A percentile compares a stretch with the other conserved stretches of the same genome.
phyloP scores from a whole-genome alignment of 2,888 invertebrate species.

The Eristalis arbustorum region DNA sequence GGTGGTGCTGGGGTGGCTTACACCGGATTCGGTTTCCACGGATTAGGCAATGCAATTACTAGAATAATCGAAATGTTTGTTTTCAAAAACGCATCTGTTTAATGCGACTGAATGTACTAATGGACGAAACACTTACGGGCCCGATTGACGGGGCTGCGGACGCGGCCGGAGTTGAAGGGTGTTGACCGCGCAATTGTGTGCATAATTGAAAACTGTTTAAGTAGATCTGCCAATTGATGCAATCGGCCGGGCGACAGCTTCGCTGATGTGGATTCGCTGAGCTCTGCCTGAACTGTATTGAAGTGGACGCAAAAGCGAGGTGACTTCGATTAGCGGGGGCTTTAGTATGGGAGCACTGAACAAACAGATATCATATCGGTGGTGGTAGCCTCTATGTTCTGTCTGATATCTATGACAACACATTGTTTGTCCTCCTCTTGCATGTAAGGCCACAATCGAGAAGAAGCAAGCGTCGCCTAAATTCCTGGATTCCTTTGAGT shows the following conservation, averaged over 20 bases:
- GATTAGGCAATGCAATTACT: constrained; percentile 59
- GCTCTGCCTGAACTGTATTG: neutral
- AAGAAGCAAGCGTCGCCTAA: too few relatives aligned
- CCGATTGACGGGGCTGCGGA: neutral
- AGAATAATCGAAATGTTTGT: constrained; percentile 45
- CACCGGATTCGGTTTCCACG: neutral
- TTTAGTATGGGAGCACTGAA: too few relatives aligned
- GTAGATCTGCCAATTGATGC: neutral
- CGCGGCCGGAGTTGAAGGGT: neutral
- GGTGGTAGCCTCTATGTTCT: too few relatives aligned
- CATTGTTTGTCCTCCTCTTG: too few relatives aligned
- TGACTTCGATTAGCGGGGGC: too few relatives aligned
- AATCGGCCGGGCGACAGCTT: neutral
- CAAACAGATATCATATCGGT: too few relatives aligned
- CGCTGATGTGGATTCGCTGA: neutral
- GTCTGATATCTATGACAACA: too few relatives aligned
- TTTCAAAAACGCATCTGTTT: constrained; percentile 44
- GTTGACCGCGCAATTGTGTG: neutral
- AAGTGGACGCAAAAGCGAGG: too few relatives aligned
- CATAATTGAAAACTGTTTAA: neutral
- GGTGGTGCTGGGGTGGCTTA: neutral
- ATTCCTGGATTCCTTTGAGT: too few relatives aligned
- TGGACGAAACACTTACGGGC: constrained; percentile 8
- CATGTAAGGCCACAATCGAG: too few relatives aligned
- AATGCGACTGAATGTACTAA: constrained; percentile 32